phyloP scores from a whole-genome alignment of 2,888 invertebrate species.

The Scaptomyza reducta region DNA sequence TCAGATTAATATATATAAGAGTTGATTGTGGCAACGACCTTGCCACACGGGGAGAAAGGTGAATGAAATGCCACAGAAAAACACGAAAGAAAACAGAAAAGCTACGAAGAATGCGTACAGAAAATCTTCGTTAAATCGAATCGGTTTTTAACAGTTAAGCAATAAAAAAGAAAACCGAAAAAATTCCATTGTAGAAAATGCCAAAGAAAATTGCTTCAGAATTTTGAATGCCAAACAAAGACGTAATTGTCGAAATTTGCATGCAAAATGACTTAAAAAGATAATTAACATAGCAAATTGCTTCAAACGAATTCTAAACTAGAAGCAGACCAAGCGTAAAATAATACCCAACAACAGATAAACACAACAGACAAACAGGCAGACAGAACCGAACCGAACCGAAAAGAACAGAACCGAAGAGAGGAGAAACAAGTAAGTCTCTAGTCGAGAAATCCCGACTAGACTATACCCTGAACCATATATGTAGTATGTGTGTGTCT shows the following conservation, averaged over 20 bases:
- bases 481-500: too few relatives aligned
- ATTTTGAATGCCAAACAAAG: conserved; percentile 6
- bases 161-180: conserved; percentile 19
- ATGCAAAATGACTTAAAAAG: conserved; percentile 39
- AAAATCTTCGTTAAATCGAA: not conserved
- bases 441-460: too few relatives aligned
- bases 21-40: conserved; percentile 49
- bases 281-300: conserved; percentile 55
- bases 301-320: conserved; percentile 38
- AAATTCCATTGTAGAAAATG: conserved; percentile 20
- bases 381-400: not conserved
- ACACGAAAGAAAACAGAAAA: conserved; percentile 2
- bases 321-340: conserved; percentile 46
- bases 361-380: too few relatives aligned
- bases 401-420: not conserved
- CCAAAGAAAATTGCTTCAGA: conserved; percentile 13
- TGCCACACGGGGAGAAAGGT: conserved; percentile 25
- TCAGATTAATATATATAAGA: conserved; percentile 19
- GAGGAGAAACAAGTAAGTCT: too few relatives aligned
- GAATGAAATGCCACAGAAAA: conserved; percentile 32
- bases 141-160: conserved; percentile 31
- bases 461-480: too few relatives aligned
- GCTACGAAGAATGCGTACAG: conserved; percentile 5
- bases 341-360: conserved; percentile 23
- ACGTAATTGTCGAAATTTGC: conserved; percentile 30